Conservation (phyloP, 2,888 invertebrate genomes). For the Halocaridina rubra region DNA sequence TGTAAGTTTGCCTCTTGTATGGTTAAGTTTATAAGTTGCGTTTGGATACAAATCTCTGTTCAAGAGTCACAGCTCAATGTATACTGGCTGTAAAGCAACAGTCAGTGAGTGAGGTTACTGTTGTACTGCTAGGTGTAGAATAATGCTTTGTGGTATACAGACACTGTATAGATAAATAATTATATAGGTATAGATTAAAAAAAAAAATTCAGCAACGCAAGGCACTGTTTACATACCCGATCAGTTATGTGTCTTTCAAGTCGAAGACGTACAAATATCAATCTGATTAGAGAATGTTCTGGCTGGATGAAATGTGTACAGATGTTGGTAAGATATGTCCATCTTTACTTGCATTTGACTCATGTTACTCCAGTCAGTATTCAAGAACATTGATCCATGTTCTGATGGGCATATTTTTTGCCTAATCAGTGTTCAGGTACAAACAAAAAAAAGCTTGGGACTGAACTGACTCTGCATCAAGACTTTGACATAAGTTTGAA, state of each 20-base stretch:
- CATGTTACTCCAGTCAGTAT: constrained; percentile 33
- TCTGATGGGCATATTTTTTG: background rate
- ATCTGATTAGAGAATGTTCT: constrained; percentile 33
- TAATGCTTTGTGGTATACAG: constrained; percentile 52
- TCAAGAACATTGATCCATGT: background rate
- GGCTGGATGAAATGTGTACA: constrained; percentile 1
- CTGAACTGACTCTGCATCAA: background rate
- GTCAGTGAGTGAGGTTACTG: constrained; percentile 26
- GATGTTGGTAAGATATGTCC: background rate
- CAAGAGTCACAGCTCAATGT: no score
- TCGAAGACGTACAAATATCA: constrained; percentile 31
- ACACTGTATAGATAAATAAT: constrained; percentile 42
- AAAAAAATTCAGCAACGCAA: constrained; percentile 7
- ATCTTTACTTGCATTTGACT: constrained; percentile 7
- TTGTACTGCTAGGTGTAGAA: constrained; percentile 29
- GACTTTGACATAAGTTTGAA: background rate
- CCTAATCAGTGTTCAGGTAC: constrained; percentile 32
- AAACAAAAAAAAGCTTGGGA: constrained; percentile 37
- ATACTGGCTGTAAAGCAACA: background rate
- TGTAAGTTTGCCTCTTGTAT: no score
- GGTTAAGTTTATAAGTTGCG: no score
- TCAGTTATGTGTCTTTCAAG: constrained; percentile 43
- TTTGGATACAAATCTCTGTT: no score
- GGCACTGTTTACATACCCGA: constrained; percentile 46
- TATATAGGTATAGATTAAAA: constrained; percentile 2